Evolutionary conservation across 2,113 vertebrate species (phyloP), one percentile per base, ranked within the genome.

Genomic region (Catharus fuscescens): DNA sequence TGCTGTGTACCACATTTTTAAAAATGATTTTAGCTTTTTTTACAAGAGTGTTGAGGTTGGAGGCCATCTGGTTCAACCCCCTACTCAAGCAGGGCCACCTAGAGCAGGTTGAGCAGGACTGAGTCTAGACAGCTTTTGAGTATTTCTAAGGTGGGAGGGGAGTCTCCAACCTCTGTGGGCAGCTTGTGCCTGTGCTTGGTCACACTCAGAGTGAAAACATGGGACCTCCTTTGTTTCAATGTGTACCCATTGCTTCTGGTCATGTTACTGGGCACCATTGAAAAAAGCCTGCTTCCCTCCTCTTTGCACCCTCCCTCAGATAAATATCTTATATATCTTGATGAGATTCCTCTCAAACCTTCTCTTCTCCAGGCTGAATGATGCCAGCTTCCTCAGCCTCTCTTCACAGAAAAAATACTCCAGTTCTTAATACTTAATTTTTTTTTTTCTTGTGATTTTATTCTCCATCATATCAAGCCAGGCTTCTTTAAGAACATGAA

Each of bases 161-260:
- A 18, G 15, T 48, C 36, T 10, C 8, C 20, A 8, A 4, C 21
- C 9, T 54, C 18, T 8, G 24, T 42, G 38, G 26, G 23, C 61
- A 70, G 16, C 67, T 8, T 61, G 25, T 65, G 66, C 48, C 6
- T 34, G 59, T 0, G 0, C n/a, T 80, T 9, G 2, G 31, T 53
- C 44, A 62, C 11, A 10, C 28, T 57, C 38, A 34, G 20, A 48
- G 54, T 36, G 24, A 47, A 26, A 28, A 81, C 70, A 20, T 61
- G 29, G 52, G 56, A 3, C 19, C 19, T 44, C 9, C 2, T 9
- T 12, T 47, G 36, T 60, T 45, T 5, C 17, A 7, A 12, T 70
- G 7, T 79, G 40, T 74, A 23, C 28, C 18, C 29, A 16, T 61
- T 45, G 31, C 56, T 25, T 53, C 48, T 79, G 18, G 28, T 47